Percentiles rank a stretch among this genome's conserved stretches.
Conservation (phyloP, 2,113 vertebrate species). For the Paralichthys olivaceus region DNA sequence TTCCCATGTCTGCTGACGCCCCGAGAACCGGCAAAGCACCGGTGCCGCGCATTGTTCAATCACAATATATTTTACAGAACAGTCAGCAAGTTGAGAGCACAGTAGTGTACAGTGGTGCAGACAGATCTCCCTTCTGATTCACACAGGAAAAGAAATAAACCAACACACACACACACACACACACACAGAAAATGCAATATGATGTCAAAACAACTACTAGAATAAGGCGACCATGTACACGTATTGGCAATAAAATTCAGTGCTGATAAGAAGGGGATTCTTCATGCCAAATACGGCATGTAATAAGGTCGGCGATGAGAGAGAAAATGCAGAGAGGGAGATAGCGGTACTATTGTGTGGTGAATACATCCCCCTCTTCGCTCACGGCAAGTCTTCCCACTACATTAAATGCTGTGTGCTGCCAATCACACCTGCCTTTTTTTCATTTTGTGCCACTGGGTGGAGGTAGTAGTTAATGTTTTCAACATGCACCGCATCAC, state of each 20-base stretch:
- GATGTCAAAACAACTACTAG: conserved; percentile 70
- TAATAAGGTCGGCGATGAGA: conserved; percentile 75
- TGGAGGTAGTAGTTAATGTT: conserved; percentile 83
- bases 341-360: conserved; percentile 72
- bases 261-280: conserved; percentile 73
- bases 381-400: conserved; percentile 79
- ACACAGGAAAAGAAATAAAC: conserved; percentile 49
- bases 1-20: conserved; percentile 50
- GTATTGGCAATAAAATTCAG: conserved; percentile 75
- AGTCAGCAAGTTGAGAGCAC: conserved; percentile 56
- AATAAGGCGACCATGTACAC: conserved; percentile 64
- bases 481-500: conserved; percentile 62
- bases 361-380: conserved; percentile 73
- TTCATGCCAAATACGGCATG: conserved; percentile 74
- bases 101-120: conserved; percentile 53
- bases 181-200: conserved; percentile 60
- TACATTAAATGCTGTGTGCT: conserved; percentile 77
- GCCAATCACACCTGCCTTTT: conserved; percentile 79
- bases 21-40: conserved; percentile 55
- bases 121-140: conserved; percentile 66
- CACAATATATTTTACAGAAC: conserved; percentile 43
- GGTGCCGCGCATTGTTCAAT: conserved; percentile 50
- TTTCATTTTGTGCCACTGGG: conserved; percentile 81
- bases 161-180: conserved; percentile 27
- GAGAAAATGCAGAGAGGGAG: conserved; percentile 77